A percentile compares a stretch with the other conserved stretches of the same genome.
Conservation (phyloP, 2,113 vertebrate species). For the Parotia lawesii region DNA sequence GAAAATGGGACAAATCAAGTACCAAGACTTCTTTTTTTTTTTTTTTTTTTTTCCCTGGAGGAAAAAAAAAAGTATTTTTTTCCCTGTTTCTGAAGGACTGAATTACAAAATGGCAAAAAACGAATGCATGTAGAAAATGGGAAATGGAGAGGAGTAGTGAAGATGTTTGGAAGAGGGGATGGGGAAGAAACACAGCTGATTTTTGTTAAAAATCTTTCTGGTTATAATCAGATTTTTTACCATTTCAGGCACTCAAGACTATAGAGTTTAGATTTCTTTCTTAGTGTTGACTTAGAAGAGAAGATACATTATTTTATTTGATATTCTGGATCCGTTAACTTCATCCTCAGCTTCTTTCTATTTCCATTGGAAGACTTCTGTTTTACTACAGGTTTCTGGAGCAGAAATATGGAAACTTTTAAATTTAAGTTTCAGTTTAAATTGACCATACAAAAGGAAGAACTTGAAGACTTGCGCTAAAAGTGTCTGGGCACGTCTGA, state of each 20-base stretch:
- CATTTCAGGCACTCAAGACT: not conserved
- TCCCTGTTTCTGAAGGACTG: not conserved
- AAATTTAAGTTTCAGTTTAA: not conserved
- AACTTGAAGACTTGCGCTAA: not conserved
- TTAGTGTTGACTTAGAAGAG: not conserved
- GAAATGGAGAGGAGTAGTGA: not conserved
- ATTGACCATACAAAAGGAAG: not conserved
- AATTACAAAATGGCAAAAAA: not conserved
- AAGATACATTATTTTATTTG: not conserved
- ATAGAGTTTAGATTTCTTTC: not conserved
- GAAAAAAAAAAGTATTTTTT: rapidly evolving
- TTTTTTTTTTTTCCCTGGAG: no score
- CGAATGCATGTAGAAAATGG: not conserved
- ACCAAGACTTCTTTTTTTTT: not conserved
- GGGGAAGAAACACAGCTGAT: rapidly evolving
- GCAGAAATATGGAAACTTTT: not conserved
- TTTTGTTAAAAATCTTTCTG: not conserved
- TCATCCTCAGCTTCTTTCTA: not conserved
- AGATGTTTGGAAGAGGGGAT: not conserved
- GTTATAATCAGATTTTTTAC: not conserved
- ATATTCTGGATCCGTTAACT: not conserved
- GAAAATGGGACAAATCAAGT: not conserved
- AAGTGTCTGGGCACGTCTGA: not conserved
- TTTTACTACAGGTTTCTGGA: not conserved
- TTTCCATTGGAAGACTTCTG: not conserved